Percentiles rank a stretch among this genome's conserved stretches.
These are phyloP conservation scores for Synergus japonicus DNA, from an alignment of 2,888 invertebrate species.

Conservation along the genomic window DNA sequence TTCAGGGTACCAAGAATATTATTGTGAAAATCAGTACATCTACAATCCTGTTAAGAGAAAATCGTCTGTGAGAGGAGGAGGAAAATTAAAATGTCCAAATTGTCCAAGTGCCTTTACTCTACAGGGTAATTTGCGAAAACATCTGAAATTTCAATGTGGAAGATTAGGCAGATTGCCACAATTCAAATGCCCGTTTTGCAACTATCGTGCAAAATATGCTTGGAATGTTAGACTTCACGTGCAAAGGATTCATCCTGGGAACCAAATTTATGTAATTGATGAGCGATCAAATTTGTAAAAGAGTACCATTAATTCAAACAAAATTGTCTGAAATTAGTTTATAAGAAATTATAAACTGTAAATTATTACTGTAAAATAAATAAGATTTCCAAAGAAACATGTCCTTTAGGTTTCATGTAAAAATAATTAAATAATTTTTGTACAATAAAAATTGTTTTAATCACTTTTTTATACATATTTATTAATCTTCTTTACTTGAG, in stretches of 20 bases:
- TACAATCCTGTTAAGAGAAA: background rate
- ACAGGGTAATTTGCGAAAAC: conserved; percentile 53
- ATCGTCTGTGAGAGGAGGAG: background rate
- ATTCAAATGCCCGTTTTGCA: conserved; percentile 73
- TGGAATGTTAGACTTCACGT: conserved; percentile 70
- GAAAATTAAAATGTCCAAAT: conserved; percentile 61
- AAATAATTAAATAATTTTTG: background rate
- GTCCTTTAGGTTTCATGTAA: too few species aligned
- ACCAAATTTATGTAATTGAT: background rate
- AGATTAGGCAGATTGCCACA: conserved; percentile 65
- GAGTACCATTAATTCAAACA: background rate
- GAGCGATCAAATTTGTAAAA: background rate
- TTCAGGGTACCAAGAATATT: conserved; percentile 11
- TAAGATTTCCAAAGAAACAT: too few species aligned
- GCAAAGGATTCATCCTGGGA: conserved; percentile 59
- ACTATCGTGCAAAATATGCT: conserved; percentile 62
- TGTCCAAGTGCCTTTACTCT: conserved; percentile 61
- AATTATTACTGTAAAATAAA: too few species aligned
- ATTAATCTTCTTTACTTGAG: background rate
- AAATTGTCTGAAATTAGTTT: too few species aligned
- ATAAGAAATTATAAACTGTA: too few species aligned
- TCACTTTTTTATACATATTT: background rate
- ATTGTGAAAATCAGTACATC: background rate
- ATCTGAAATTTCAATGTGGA: conserved; percentile 73
- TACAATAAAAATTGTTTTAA: background rate